Evolutionary conservation across 2,113 vertebrate genomes (phyloP), one percentile per base, ranked within the genome.

Genomic region (Atlantisia rogersi): DNA sequence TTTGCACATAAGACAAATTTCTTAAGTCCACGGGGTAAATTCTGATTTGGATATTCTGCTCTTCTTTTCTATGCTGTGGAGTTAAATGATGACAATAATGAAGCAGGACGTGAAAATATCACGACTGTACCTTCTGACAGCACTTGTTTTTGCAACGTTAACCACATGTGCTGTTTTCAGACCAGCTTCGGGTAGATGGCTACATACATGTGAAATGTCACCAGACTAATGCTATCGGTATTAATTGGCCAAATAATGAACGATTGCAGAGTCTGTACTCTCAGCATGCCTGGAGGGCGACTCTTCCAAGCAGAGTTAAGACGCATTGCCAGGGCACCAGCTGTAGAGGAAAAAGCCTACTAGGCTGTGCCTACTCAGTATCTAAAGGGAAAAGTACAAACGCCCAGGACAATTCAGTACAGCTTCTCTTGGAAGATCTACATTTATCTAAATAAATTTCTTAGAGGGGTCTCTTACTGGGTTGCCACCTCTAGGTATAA

Each of bases 401-500:
- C 22, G 62, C 44, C 42, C 50, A 40, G 53, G 64, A 86, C 6
- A 1, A 16, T 93, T 90, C 94, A 95, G 73, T 63, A 79, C 56
- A 86, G 53, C 48, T 65, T 88, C 59, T 85, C 78, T 60, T 12
- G 29, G 64, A 68, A 96, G 75, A 28, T 40, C 62, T 91, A 90
- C 65, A 91, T 82, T 92, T 92, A 92, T 81, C 92, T 93, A 88
- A 91, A 96, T 59, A 87, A 44, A 90, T 90, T 84, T 91, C 88
- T 85, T 77, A 76, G 56, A 24, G n/a, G 46, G 37, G 29, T 87
- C 80, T 90, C 82, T 98, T 76, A 76, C 6, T 79, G 69, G 96
- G 93, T 84, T 96, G 90, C 92, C 82, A 78, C 46, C 29, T 94
- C 95, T 86, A 96, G 89, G 94, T 97, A 68, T 93, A 94, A 97